phyloP scores from a whole-genome alignment of 2,888 invertebrate species.

The Acanthoscelides obtectus region DNA sequence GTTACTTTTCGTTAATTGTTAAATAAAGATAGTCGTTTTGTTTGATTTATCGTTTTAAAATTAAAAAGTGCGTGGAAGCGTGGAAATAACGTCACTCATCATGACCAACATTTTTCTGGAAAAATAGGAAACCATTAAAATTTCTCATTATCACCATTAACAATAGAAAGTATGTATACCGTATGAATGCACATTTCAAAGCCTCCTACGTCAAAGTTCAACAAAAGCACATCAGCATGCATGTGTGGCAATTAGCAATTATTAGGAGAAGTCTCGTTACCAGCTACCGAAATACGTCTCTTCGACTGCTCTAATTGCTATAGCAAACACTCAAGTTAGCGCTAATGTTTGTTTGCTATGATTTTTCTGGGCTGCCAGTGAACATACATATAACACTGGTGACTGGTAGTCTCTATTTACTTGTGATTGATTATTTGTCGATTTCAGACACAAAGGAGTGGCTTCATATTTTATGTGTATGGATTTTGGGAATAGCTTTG shows the following conservation, averaged over 20 bases:
- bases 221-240: constrained; percentile 8
- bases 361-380: background rate
- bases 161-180: background rate
- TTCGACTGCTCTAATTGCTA: constrained; percentile 45
- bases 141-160: background rate
- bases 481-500: background rate
- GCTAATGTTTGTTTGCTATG: background rate
- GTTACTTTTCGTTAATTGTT: too few relatives aligned
- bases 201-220: background rate
- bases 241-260: constrained; percentile 38
- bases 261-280: constrained; percentile 45
- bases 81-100: too few relatives aligned
- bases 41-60: too few relatives aligned
- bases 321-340: constrained; percentile 30
- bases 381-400: background rate
- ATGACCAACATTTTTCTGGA: background rate
- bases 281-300: constrained; percentile 46
- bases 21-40: too few relatives aligned
- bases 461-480: background rate
- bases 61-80: too few relatives aligned
- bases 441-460: background rate
- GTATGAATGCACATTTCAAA: background rate
- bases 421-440: background rate
- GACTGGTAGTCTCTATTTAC: background rate
- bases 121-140: background rate